Conservation (phyloP, 2,797 vertebrate genomes). For the Margarornis squamiger region DNA sequence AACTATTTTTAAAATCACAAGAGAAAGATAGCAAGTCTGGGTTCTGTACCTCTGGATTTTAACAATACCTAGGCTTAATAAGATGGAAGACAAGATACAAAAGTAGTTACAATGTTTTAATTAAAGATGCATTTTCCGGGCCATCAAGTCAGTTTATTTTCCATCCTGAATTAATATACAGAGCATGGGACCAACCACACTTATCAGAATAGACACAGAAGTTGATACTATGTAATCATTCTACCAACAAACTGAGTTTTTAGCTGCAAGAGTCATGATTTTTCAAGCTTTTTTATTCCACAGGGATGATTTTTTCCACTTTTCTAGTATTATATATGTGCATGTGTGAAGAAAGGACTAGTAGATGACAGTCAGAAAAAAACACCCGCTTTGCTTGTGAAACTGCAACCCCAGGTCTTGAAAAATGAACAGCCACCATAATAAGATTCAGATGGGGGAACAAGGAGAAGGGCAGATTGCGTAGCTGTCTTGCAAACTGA, state of each 20-base stretch:
- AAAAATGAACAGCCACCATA: not conserved
- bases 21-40: not conserved
- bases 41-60: not conserved
- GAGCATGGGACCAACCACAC: not conserved
- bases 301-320: not conserved
- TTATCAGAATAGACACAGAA: not conserved
- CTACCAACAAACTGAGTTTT: not conserved
- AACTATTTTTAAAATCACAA: not conserved
- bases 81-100: not conserved
- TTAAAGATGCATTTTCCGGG: not conserved
- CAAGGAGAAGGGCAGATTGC: not conserved
- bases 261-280: not conserved
- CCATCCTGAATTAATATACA: not conserved
- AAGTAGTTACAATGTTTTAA: not conserved
- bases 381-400: not conserved
- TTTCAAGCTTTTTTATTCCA: not conserved
- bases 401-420: not conserved
- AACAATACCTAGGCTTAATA: not conserved
- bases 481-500: not conserved
- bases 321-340: not conserved
- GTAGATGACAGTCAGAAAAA: not conserved
- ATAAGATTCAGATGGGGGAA: not conserved
- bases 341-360: not conserved
- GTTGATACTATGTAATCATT: not conserved
- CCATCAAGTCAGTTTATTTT: not conserved